Evolutionary conservation across 2,797 vertebrate genomes (phyloP).

Genomic region (Darevskia mixta): DNA sequence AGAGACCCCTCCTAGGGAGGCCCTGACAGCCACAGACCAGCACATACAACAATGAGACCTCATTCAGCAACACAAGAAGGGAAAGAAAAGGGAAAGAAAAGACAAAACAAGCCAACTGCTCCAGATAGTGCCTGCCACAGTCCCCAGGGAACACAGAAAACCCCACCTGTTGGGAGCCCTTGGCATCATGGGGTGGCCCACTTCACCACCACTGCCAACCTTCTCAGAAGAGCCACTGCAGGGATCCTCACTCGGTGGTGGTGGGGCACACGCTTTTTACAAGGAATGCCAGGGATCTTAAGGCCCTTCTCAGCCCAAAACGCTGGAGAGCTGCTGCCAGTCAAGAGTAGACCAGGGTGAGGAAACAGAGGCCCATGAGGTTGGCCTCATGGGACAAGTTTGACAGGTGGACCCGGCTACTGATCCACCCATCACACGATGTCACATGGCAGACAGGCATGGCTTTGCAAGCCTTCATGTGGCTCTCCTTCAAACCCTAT

Average conservation of each 20-base stretch:
- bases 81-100: conserved; percentile 35
- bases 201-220: background rate
- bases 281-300: too few relatives aligned
- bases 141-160: conserved; percentile 67
- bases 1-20: background rate
- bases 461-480: too few relatives aligned
- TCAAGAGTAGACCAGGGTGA: background rate
- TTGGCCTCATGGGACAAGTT: background rate
- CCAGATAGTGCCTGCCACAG: conserved; percentile 47
- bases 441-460: too few relatives aligned
- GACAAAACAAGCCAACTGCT: conserved; percentile 40
- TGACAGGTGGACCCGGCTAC: background rate
- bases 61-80: conserved; percentile 26
- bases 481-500: too few relatives aligned
- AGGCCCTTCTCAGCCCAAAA: background rate
- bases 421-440: background rate
- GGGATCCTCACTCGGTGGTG: background rate
- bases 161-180: background rate
- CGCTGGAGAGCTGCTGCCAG: background rate
- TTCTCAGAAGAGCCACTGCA: background rate
- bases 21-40: conserved; percentile 7
- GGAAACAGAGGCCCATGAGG: background rate
- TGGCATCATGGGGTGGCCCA: background rate
- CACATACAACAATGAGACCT: conserved; percentile 17
- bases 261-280: too few relatives aligned